These are phyloP conservation scores for Tyria jacobaeae DNA, from an alignment of 2,888 invertebrate genomes.

Conservation along the genomic window DNA sequence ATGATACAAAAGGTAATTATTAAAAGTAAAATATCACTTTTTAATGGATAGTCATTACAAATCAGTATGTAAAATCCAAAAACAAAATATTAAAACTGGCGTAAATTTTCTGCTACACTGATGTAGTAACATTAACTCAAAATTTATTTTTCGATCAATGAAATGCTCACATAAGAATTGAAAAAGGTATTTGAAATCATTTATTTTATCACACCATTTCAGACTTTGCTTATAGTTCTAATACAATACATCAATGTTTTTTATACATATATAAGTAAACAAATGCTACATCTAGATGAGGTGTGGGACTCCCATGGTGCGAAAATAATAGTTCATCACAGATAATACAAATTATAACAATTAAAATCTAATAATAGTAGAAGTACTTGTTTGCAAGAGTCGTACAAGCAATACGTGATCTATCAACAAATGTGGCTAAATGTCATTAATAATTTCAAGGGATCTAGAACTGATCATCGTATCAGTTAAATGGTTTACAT, in stretches of 20 bases:
- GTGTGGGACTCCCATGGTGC: constrained; percentile 48
- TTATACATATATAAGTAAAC: constrained; percentile 52
- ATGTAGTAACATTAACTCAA: constrained; percentile 8
- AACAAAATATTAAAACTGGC: constrained; percentile 6
- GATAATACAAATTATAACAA: constrained; percentile 54
- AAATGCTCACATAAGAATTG: constrained; percentile 48
- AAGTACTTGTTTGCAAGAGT: constrained; percentile 28
- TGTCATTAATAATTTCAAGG: constrained; percentile 42
- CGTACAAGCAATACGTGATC: background rate
- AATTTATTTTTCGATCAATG: constrained; percentile 42
- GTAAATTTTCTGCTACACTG: background rate
- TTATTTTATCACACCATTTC: constrained; percentile 74
- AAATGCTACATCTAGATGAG: constrained; percentile 57
- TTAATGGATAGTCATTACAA: constrained; percentile 17
- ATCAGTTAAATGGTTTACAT: too few species aligned
- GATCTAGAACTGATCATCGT: too few species aligned
- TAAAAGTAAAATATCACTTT: background rate
- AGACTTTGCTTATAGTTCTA: constrained; percentile 68
- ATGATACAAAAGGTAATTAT: constrained; percentile 1
- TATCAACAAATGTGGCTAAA: constrained; percentile 19
- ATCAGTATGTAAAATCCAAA: constrained; percentile 19
- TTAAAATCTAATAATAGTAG: constrained; percentile 44
- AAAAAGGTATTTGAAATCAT: constrained; percentile 64
- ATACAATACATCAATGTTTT: constrained; percentile 58
- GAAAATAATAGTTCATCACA: constrained; percentile 63